Conservation (phyloP, 2,113 vertebrate genomes). For the Bubalus kerabau region DNA sequence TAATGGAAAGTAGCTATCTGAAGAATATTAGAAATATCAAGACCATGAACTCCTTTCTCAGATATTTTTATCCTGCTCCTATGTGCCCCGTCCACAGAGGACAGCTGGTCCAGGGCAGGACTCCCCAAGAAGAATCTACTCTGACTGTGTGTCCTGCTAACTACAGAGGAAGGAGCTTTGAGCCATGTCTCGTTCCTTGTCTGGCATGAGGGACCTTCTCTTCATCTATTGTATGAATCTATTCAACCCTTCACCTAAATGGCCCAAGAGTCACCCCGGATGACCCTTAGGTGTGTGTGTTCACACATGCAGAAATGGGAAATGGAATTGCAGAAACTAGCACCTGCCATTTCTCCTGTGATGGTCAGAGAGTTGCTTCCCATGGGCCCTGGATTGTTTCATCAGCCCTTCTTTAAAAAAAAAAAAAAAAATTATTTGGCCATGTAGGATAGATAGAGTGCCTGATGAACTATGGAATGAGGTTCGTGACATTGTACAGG, state of each 20-base stretch:
- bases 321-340: neutral
- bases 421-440: neutral
- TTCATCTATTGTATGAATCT: neutral
- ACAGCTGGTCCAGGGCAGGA: neutral
- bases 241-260: neutral
- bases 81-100: neutral
- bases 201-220: neutral
- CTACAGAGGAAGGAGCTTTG: neutral
- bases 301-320: fast-evolving
- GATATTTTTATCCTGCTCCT: too few relatives aligned
- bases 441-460: neutral
- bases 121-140: too few relatives aligned
- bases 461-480: too few relatives aligned
- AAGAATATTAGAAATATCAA: fast-evolving
- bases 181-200: too few relatives aligned
- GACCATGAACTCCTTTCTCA: too few relatives aligned
- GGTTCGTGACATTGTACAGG: too few relatives aligned
- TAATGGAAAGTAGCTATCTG: neutral
- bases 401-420: neutral
- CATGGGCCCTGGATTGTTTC: too few relatives aligned
- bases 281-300: neutral
- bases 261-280: neutral
- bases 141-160: neutral
- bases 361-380: neutral
- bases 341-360: neutral